Conservation (phyloP, 2,797 vertebrate genomes). For the Thaleichthys pacificus region DNA sequence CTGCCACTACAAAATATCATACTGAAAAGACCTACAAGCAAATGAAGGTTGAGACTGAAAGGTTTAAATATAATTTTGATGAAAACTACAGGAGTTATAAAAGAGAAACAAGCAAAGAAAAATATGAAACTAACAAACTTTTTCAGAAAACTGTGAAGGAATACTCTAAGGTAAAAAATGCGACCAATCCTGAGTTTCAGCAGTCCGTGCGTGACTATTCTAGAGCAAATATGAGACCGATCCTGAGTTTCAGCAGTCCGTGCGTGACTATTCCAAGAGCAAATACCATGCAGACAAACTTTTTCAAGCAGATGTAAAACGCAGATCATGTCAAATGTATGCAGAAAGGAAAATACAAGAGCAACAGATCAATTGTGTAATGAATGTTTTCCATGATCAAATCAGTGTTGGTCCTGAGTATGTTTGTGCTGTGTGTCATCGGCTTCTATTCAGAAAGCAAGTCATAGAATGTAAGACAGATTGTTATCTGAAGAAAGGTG, state of each 20-base stretch:
- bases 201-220: too few species aligned
- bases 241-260: too few species aligned
- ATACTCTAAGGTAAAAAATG: neutral
- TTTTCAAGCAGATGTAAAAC: neutral
- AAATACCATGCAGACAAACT: neutral
- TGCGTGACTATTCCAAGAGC: neutral
- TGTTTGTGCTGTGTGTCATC: constrained; percentile 19
- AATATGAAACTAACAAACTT: neutral
- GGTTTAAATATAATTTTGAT: too few species aligned
- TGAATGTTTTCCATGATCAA: constrained; percentile 8
- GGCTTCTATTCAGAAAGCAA: constrained; percentile 19
- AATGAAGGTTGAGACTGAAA: too few species aligned
- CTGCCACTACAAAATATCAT: neutral
- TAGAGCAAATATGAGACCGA: too few species aligned
- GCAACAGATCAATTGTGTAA: neutral
- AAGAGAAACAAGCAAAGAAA: too few species aligned
- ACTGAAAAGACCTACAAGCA: neutral
- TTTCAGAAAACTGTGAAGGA: neutral
- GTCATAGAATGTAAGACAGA: constrained; percentile 4
- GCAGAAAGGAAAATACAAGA: neutral
- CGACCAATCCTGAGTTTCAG: neutral
- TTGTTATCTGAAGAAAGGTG: neutral
- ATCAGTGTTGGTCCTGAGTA: constrained; percentile 11
- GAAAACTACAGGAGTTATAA: too few species aligned
- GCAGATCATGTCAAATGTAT: neutral